Percentiles rank a stretch among this genome's conserved stretches.
Evolutionary conservation across 2,797 vertebrate species (phyloP).

Genomic region (Aphelocoma californica): DNA sequence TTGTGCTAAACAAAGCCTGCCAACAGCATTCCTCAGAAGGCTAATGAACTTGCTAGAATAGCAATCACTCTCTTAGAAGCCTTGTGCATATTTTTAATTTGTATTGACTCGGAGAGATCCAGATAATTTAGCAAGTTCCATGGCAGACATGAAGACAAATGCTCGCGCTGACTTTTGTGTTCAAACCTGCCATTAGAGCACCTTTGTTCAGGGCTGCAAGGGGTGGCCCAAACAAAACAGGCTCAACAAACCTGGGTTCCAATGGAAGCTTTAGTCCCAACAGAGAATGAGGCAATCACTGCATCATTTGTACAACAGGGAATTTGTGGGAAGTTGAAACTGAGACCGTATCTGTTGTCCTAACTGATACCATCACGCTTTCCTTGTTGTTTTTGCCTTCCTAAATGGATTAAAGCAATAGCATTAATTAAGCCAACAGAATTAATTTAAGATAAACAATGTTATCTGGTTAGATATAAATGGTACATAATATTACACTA

Average conservation of each 20-base stretch:
- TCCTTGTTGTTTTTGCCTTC: neutral
- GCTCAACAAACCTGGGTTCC: neutral
- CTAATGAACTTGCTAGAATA: slow-evolving; percentile 62
- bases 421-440: slow-evolving; percentile 36
- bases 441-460: slow-evolving; percentile 9
- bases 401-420: slow-evolving; percentile 14
- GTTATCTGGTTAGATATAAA: slow-evolving; percentile 23
- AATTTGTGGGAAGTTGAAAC: neutral
- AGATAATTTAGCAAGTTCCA: slow-evolving; percentile 46
- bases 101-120: slow-evolving; percentile 10
- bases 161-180: slow-evolving; percentile 13
- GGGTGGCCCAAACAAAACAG: slow-evolving; percentile 1
- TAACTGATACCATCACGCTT: neutral
- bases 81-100: slow-evolving; percentile 51
- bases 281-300: neutral
- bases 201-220: neutral
- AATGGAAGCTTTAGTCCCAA: neutral
- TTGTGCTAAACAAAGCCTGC: slow-evolving; percentile 51
- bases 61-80: slow-evolving; percentile 49
- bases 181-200: neutral
- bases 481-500: neutral
- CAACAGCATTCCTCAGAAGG: slow-evolving; percentile 54
- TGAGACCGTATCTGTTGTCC: neutral
- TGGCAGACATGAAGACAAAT: slow-evolving; percentile 51
- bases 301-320: neutral